Evolutionary conservation across 2,888 invertebrate genomes (phyloP), one percentile per base, ranked within the genome.

Genomic region (Leistus spinibarbis): DNA sequence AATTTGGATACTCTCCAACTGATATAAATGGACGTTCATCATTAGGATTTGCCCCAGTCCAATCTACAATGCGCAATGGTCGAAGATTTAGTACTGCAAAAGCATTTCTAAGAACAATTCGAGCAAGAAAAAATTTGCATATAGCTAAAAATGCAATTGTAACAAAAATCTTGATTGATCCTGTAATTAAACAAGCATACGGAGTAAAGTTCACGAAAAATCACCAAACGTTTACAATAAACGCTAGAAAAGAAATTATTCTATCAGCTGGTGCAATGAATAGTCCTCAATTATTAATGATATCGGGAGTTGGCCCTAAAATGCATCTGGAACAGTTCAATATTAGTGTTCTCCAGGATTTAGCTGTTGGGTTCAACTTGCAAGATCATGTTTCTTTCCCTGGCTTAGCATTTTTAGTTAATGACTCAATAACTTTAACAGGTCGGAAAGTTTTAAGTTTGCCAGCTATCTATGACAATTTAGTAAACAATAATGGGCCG

Each of bases 201-300:
- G 94, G 92, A 0, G 92, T 95, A 0, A 90, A 93, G 82, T 93
- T 93, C 80, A 79, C 88, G 1, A 93, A 92, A 83, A 87, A 89
- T 77, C 88, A 88, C 23, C 85, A 82, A 81, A 88, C 86, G 80
- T 89, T 85, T 76, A 79, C 82, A 1, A 87, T 88, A 0, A 82
- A 84, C 3, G 94, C 93, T 1, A 88, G 87, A 13, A 93, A 91
- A 78, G 96, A 95, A 85, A 89, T 96, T 0, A 89, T 96, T 69
- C 84, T 96, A 24, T 90, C 93, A 5, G 95, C 95, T 0, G 96
- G 97, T 2, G 86, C 93, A 0, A 91, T 97, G 24, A 95, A 94
- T 79, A 93, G 95, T 1, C 95, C 97, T 0, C 96, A 96, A 82
- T 84, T 97, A 2, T 84, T 97, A 63, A 93, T 96, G 94, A 83